Base-by-base conservation (phyloP, 2,113 vertebrate species). In the Scytalopus superciliaris region DNA sequence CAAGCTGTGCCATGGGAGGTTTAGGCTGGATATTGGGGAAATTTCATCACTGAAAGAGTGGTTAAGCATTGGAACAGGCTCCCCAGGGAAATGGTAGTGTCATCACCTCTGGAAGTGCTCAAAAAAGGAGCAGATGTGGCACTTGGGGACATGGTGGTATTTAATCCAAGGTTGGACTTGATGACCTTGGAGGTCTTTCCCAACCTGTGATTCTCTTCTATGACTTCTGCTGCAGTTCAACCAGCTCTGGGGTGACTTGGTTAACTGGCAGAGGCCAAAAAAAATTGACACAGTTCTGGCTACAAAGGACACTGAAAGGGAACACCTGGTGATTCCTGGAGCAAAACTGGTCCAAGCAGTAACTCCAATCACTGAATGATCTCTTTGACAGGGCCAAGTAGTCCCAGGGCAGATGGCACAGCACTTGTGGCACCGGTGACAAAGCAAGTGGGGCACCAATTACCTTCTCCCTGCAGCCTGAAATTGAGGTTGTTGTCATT, bases 301-400 rank as follows among this genome's bases (percentile, higher is more conserved):
- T 77, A 21, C 10, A 73, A 62, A 53, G 19, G 27, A 24, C 60
- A 68, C 16, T 77, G 47, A 82, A 82, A 63, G 42, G 16, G 33
- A 86, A 57, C 22, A 63, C 0, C 0, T 31, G 0, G 17, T 57
- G 42, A 77, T 77, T 42, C 59, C 37, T 37, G 31, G n/a, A 80
- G n/a, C 49, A 79, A 53, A 87, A 57, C 18, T 7, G 21, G 31
- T 35, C 55, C 14, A 57, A 68, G 76, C 59, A 92, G 59, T 42
- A 37, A 47, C 47, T 56, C 33, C 69, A 45, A 1, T 7, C 15
- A 25, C 85, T 62, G 47, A 18, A 22, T 5, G 45, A 50, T 33
- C 45, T 42, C 33, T 83, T 66, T 57, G 44, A 39, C 79, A 70
- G 35, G 55, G 89, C 62, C 74, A 70, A 75, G n/a, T 6, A 47